phyloP scores from a whole-genome alignment of 1,140 invertebrate genomes.

The Cecropterus lyciades region DNA sequence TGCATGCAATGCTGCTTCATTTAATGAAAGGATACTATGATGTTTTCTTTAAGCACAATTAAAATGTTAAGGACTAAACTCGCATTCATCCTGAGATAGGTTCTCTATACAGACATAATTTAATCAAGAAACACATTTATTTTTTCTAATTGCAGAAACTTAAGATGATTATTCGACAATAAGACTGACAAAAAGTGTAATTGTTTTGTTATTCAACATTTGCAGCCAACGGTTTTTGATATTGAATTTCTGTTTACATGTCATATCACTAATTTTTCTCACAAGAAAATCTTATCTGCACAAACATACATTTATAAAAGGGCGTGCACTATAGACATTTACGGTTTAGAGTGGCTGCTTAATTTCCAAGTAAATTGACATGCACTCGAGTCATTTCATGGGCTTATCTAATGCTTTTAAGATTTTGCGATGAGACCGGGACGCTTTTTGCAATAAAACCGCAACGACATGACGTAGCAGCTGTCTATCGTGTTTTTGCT shows the following conservation, averaged over 20 bases:
- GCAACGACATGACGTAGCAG: slow-evolving; percentile 37
- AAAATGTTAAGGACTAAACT: too few species aligned
- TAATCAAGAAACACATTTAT: too few species aligned
- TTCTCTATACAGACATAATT: too few species aligned
- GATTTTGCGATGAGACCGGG: slow-evolving; percentile 26
- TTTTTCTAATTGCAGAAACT: too few species aligned
- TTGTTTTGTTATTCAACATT: neutral
- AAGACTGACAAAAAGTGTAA: neutral
- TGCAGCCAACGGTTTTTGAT: too few species aligned
- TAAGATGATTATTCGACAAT: neutral
- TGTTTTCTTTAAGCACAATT: too few species aligned
- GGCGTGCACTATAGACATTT: slow-evolving; percentile 14
- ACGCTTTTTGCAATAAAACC: slow-evolving; percentile 37
- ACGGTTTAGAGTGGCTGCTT: slow-evolving; percentile 11
- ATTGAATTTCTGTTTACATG: neutral
- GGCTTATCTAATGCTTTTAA: slow-evolving; percentile 16
- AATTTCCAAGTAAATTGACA: slow-evolving; percentile 7
- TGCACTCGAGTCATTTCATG: slow-evolving; percentile 3
- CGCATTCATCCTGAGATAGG: too few species aligned
- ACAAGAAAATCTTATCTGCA: slow-evolving; percentile 17
- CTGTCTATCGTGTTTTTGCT: slow-evolving; percentile 44
- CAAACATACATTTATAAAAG: slow-evolving; percentile 21
- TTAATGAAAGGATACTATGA: too few species aligned
- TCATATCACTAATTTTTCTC: neutral
- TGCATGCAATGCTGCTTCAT: neutral